Evolutionary conservation across 1,140 invertebrate genomes (phyloP).

Genomic region (Whitmania pigra): DNA sequence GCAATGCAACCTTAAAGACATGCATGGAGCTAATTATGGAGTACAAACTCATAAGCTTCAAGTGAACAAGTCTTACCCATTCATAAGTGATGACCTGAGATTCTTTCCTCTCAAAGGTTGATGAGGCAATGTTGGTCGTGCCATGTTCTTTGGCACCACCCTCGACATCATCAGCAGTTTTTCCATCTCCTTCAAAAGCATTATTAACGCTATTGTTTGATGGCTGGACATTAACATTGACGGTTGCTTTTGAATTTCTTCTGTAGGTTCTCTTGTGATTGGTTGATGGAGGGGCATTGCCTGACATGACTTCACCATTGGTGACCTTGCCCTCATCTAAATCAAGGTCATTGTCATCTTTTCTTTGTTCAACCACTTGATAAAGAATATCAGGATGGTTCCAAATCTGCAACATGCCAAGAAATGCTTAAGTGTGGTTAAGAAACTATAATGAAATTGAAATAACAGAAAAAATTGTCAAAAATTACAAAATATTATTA

Average conservation of each 20-base stretch:
- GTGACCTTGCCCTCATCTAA: constrained; percentile 53
- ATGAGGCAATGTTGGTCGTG: background rate
- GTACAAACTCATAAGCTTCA: background rate
- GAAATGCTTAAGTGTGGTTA: background rate
- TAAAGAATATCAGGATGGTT: constrained; percentile 96
- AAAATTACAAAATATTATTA: background rate
- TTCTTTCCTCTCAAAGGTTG: constrained; percentile 26
- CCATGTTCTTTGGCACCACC: background rate
- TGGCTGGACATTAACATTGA: background rate
- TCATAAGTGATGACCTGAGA: constrained; percentile 39
- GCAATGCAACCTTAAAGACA: too few relatives aligned
- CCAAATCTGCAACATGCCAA: constrained; percentile 62
- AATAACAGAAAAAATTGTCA: background rate
- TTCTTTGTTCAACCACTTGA: constrained; percentile 70
- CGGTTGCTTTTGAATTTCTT: constrained; percentile 21
- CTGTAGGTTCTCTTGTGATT: constrained; percentile 22
- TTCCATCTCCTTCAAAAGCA: background rate
- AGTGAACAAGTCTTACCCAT: constrained; percentile 35
- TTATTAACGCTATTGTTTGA: background rate
- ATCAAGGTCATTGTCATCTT: constrained; percentile 75
- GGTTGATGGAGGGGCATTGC: constrained; percentile 17
- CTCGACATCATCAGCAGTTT: background rate
- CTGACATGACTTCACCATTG: constrained; percentile 10
- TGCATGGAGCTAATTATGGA: background rate
- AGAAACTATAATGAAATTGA: too few relatives aligned